These are phyloP conservation scores for Theodoxus fluviatilis DNA, from an alignment of 2,888 invertebrate genomes.

Conservation along the genomic window DNA sequence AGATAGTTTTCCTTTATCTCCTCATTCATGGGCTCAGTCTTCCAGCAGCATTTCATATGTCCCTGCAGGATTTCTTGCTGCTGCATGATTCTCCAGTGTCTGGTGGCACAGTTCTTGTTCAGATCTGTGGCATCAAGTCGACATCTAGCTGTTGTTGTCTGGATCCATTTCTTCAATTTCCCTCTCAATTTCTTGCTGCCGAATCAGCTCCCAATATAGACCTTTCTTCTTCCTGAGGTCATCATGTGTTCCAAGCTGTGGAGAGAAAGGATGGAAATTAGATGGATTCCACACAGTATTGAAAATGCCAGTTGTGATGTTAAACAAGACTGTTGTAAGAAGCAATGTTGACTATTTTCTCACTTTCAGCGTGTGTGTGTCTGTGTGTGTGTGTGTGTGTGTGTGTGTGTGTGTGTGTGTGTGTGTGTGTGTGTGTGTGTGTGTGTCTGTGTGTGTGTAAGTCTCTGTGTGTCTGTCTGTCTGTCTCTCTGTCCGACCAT, in stretches of 20 bases:
- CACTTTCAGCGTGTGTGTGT: too few relatives aligned
- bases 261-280: slow-evolving; percentile 41
- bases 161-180: slow-evolving; percentile 40
- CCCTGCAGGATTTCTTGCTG: not conserved
- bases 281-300: not conserved
- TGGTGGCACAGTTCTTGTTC: not conserved
- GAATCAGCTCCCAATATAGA: slow-evolving; percentile 80
- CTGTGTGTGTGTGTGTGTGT: too few relatives aligned
- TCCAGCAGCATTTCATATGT: too few relatives aligned
- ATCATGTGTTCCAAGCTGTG: slow-evolving; percentile 84
- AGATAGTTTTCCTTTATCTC: not conserved
- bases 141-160: not conserved
- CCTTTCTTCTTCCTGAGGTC: slow-evolving; percentile 80
- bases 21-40: slow-evolving; percentile 17
- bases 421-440: too few relatives aligned
- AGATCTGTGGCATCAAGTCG: not conserved
- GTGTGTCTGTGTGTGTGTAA: too few relatives aligned
- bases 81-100: not conserved
- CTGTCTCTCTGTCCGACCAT: too few relatives aligned
- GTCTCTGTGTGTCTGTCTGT: too few relatives aligned
- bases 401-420: too few relatives aligned
- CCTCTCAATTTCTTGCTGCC: slow-evolving; percentile 62
- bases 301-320: not conserved
- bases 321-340: too few relatives aligned
- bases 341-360: too few relatives aligned